Conservation (phyloP, 1,140 invertebrate species). For the Elymnias hypermnestra region DNA sequence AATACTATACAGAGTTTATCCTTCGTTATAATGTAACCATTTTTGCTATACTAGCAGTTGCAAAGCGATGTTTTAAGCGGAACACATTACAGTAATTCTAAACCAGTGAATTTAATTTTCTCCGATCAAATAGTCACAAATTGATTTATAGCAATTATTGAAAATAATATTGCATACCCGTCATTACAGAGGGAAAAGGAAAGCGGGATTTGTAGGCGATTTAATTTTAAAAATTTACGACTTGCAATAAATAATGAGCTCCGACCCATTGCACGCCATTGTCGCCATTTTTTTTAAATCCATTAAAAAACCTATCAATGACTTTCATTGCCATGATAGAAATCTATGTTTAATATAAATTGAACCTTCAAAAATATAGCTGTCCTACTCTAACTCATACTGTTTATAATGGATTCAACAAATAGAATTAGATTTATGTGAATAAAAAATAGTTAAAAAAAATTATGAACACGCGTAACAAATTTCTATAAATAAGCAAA, state of each 20-base stretch:
- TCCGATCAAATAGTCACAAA: constrained; percentile 33
- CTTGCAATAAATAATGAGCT: constrained; percentile 60
- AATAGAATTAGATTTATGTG: constrained; percentile 25
- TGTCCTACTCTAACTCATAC: constrained; percentile 32
- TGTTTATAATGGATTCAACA: constrained; percentile 14
- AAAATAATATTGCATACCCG: constrained; percentile 22
- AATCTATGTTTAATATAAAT: constrained; percentile 38
- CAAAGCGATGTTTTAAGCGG: background rate
- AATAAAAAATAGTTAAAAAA: constrained; percentile 35
- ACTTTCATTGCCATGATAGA: constrained; percentile 45
- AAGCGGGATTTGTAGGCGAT: constrained; percentile 56
- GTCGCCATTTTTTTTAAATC: constrained; percentile 64
- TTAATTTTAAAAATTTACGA: constrained; percentile 70
- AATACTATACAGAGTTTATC: too few relatives aligned
- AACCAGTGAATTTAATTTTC: constrained; percentile 9
- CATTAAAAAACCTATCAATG: constrained; percentile 72
- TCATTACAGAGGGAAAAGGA: constrained; percentile 42
- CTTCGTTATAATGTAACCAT: too few relatives aligned
- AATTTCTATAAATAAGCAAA: constrained; percentile 73
- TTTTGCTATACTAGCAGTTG: too few relatives aligned
- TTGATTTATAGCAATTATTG: constrained; percentile 55
- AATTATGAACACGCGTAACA: constrained; percentile 58
- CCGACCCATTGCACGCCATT: constrained; percentile 51
- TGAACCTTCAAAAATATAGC: constrained; percentile 20
- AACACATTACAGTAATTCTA: background rate